Percentiles rank a stretch among this genome's conserved stretches.
phyloP scores from a whole-genome alignment of 1,140 invertebrate species.

The Homarus americanus region DNA sequence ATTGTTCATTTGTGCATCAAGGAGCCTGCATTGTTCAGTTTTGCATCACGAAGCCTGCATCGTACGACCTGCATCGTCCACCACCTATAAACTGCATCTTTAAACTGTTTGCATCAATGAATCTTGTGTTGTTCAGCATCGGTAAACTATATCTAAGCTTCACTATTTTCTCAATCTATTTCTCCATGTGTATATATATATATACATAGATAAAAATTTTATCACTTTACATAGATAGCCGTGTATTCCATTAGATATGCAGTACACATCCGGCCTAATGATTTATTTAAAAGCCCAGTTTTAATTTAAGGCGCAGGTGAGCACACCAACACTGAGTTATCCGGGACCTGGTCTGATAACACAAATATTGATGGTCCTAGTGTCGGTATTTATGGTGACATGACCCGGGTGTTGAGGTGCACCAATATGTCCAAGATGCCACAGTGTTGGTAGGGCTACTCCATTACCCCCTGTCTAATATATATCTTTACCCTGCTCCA shows the following conservation, averaged over 20 bases:
- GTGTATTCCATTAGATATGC: no score
- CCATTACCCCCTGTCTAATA: not conserved
- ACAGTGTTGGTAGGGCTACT: not conserved
- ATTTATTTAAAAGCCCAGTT: no score
- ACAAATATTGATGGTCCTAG: not conserved
- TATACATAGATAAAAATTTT: conserved; percentile 24
- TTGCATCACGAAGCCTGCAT: conserved; percentile 64
- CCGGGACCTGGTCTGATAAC: not conserved
- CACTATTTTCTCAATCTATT: conserved; percentile 15
- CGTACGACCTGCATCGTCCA: conserved; percentile 63
- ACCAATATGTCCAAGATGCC: conserved; percentile 4
- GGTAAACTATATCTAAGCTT: conserved; percentile 64
- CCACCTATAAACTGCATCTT: conserved; percentile 62
- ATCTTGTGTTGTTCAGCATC: conserved; percentile 48
- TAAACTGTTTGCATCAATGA: conserved; percentile 60
- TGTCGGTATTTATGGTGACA: not conserved
- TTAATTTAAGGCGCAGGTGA: not conserved
- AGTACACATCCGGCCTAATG: not conserved
- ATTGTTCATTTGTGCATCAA: conserved; percentile 62
- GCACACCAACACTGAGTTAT: not conserved
- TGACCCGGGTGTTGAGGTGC: no score
- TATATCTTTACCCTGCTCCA: conserved; percentile 10
- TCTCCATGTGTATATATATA: conserved; percentile 38
- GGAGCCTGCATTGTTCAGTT: conserved; percentile 44
- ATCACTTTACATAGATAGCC: not conserved